Base-by-base conservation (phyloP, 1,140 invertebrate genomes). In the Polyergus mexicanus region DNA sequence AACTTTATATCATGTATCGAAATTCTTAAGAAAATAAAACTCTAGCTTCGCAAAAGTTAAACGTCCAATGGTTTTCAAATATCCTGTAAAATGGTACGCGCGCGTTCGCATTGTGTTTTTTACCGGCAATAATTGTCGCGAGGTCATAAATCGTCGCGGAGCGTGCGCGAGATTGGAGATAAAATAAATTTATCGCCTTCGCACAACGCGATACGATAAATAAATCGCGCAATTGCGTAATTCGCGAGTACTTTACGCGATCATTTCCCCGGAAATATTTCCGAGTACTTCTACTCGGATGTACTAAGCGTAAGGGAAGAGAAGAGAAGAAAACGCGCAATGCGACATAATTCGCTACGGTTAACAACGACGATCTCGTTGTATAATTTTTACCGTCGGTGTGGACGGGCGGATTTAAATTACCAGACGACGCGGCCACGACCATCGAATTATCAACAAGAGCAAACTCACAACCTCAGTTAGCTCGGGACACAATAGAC, bases 381-480 rank as follows among this genome's bases (percentile, higher is more conserved):
- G 77, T 35, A 16, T 7, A 44, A 25, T 38, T 58, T 28, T 35
- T 38, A 75, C n/a, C 54, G 13, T 44, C 25, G 78, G 1, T 8
- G 8, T 25, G 32, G 32, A 51, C 32, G 13, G 19, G 19, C 66
- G 28, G 56, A 74, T 83, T 83, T 83, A 74, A 83, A 83, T 83
- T 83, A 62, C 68, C 54, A 62, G 78, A 41, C 68, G 78, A 68
- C 78, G 78, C 68, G 68, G 38, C 19, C 56, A 83, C 78, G 78
- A 83, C 54, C 74, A 83, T 83, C 68, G 28, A 74, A 83, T 83
- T 83, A 74, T 28, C 56, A 83, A 83, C 68, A 60, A 69, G 66
- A 72, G 54, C 78, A 32, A n/a, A n/a, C n/a, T n/a, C 3, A 32
- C 32, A 60, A 83, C 74, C 78, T 83, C 78, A 72, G 68, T 83